These are phyloP conservation scores for Pseudomugil tenellus DNA, from an alignment of 2,797 vertebrate genomes.

Conservation along the genomic window DNA sequence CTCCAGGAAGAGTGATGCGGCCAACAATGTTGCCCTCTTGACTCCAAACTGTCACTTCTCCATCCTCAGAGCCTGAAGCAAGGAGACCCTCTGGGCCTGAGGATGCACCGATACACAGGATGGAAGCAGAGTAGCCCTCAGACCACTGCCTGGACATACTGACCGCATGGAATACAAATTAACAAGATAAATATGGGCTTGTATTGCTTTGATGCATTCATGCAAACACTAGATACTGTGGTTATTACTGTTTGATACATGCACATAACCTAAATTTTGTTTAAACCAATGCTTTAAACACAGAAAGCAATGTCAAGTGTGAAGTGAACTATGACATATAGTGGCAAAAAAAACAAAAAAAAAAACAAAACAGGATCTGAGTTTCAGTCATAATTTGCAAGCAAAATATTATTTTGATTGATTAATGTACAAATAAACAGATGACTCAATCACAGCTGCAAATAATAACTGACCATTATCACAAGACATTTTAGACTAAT, in stretches of 20 bases:
- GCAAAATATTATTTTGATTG: too few relatives aligned
- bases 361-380: too few relatives aligned
- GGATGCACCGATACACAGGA: slow-evolving; percentile 85
- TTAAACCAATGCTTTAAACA: too few relatives aligned
- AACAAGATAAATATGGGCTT: background rate
- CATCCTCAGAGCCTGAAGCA: slow-evolving; percentile 90
- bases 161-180: slow-evolving; percentile 2
- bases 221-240: background rate
- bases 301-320: too few relatives aligned
- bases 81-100: slow-evolving; percentile 82
- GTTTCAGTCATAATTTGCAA: too few relatives aligned
- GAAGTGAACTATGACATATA: too few relatives aligned
- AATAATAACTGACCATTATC: background rate
- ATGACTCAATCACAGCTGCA: background rate
- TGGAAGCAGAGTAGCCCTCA: slow-evolving; percentile 83
- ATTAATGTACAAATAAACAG: background rate
- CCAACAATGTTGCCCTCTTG: slow-evolving; percentile 78
- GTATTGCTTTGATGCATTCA: background rate
- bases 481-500: background rate
- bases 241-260: too few relatives aligned
- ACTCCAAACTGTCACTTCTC: slow-evolving; percentile 88
- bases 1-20: slow-evolving; percentile 71
- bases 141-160: slow-evolving; percentile 88
- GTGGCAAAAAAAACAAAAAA: too few relatives aligned
- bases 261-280: too few relatives aligned